A percentile compares a stretch with the other conserved stretches of the same genome.
phyloP scores from a whole-genome alignment of 2,797 vertebrate genomes.

The Melanitta fusca region DNA sequence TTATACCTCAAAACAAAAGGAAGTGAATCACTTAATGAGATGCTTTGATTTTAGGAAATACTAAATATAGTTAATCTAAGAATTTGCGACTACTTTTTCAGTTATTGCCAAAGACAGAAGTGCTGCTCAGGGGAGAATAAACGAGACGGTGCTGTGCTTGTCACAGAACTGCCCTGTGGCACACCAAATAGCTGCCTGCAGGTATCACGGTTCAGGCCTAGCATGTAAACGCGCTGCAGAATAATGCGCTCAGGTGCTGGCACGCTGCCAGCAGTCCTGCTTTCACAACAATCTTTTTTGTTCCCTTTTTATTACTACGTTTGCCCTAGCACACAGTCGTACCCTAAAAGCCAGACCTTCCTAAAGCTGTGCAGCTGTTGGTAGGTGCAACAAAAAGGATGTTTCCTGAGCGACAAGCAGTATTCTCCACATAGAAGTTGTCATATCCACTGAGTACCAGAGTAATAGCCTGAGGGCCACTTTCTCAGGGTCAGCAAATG shows the following conservation, averaged over 20 bases:
- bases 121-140: not conserved
- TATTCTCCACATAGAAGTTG: not conserved
- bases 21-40: slow-evolving; percentile 2
- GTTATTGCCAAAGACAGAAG: not conserved
- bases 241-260: not conserved
- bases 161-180: not conserved
- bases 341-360: not conserved
- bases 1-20: slow-evolving; percentile 61
- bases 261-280: not conserved
- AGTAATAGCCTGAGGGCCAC: not conserved
- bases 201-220: not conserved
- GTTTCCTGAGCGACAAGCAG: not conserved
- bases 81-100: not conserved
- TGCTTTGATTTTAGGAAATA: slow-evolving; percentile 50
- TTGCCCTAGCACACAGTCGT: accelerated
- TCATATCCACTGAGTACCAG: not conserved
- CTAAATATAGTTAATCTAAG: slow-evolving; percentile 23
- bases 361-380: not conserved
- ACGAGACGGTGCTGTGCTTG: not conserved
- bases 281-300: not conserved
- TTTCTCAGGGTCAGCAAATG: not conserved
- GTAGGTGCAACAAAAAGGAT: not conserved
- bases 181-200: not conserved
- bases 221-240: not conserved
- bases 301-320: not conserved